These are phyloP conservation scores for Lasioglossum vierecki DNA, from an alignment of 2,888 invertebrate genomes.

Conservation along the genomic window DNA sequence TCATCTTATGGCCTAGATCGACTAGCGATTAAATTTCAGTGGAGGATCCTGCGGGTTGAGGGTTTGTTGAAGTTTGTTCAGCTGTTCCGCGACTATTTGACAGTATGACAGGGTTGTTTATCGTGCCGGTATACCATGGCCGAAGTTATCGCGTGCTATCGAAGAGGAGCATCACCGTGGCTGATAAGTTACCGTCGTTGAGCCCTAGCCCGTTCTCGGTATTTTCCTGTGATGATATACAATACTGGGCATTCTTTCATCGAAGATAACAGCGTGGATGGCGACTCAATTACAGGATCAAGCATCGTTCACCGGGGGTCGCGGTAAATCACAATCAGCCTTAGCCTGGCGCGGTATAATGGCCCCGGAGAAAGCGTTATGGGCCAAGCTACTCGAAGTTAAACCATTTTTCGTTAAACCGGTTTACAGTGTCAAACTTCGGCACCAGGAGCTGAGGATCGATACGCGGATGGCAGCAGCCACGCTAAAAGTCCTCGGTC, in stretches of 20 bases:
- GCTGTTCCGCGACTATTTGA: background rate
- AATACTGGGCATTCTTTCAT: slow-evolving; percentile 32
- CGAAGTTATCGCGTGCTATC: slow-evolving; percentile 6
- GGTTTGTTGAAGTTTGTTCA: background rate
- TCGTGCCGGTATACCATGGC: background rate
- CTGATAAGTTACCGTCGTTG: slow-evolving; percentile 62
- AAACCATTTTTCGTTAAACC: slow-evolving; percentile 81
- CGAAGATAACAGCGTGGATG: slow-evolving; percentile 46
- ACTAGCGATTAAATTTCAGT: background rate
- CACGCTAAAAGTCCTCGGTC: slow-evolving; percentile 50
- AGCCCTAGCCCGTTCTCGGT: slow-evolving; percentile 31
- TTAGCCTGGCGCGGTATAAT: slow-evolving; percentile 48
- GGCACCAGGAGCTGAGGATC: slow-evolving; percentile 64
- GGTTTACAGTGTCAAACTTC: slow-evolving; percentile 80
- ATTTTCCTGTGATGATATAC: slow-evolving; percentile 17
- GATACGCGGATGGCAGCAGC: slow-evolving; percentile 58
- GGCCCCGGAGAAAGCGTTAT: slow-evolving; percentile 62
- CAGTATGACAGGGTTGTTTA: background rate
- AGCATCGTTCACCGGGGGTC: slow-evolving; percentile 70
- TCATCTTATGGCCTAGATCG: background rate
- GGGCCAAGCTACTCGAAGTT: slow-evolving; percentile 74
- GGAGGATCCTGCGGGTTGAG: too few species aligned
- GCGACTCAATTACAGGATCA: slow-evolving; percentile 79
- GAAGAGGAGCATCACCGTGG: background rate
- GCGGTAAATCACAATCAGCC: slow-evolving; percentile 80